Evolutionary conservation across 1,140 invertebrate genomes (phyloP), one percentile per base, ranked within the genome.

Genomic region (Caenorhabditis inopinata): DNA sequence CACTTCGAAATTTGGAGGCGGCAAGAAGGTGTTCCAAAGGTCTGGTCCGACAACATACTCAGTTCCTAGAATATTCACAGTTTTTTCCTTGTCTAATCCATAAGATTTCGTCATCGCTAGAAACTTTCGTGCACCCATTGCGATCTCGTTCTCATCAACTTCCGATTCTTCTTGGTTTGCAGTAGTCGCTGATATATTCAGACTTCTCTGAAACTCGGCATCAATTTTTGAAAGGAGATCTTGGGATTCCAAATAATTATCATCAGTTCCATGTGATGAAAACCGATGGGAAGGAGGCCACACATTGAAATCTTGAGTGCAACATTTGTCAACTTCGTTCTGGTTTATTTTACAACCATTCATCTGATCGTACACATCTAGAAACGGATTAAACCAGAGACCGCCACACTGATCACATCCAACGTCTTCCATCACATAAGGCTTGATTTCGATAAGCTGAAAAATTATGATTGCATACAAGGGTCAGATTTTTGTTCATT

Each of bases 351-450:
- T 21, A 9, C 1, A 35, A 29, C 29, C 23, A 9, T 18, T 68
- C 32, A 68, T 38, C 6, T 68, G 58, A 21, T 68, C 58, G n/a
- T 68, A 68, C n/a, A 68, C 9, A 38, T 42, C 32, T 2, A 68
- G 3, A 7, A 68, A 38, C 11, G 58, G 58, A 38, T 68, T 68
- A 18, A 38, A 68, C 58, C 58, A 68, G 16, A 68, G 32, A 35
- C 58, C 58, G 18, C 58, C 58, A 21, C 58, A 68, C 32, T 68
- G 32, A 38, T 68, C 58, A 68, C 58, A 68, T 21, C 58, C 58
- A 29, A 68, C 32, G 23, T 68, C 58, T 68, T 68, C 58, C 32
- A 68, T 42, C 3, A 68, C 32, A n/a, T 68, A 68, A 16, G 58
- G 58, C 32, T 68, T 68, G 32, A 68, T 68, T 21, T 68, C 58